Base-by-base conservation (phyloP, 2,113 vertebrate genomes). In the Lepus timidus region DNA sequence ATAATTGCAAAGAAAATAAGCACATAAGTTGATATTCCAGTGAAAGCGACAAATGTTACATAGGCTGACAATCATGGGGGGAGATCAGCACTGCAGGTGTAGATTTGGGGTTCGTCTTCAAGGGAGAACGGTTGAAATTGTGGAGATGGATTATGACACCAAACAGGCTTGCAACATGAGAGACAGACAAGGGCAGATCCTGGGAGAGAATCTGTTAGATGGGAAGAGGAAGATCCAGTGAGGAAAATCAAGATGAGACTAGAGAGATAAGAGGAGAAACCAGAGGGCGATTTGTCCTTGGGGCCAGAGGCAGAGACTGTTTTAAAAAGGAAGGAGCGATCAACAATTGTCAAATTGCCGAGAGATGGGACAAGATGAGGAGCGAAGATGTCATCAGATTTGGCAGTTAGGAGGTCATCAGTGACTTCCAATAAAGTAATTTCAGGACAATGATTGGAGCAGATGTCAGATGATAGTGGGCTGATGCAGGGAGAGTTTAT, bases 401-500 rank as follows among this genome's bases (percentile, higher is more conserved):
- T 88, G 88, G 85, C 93, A 80, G 76, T 76, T 92, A 68, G 76
- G 73, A 78, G 79, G 87, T 91, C 92, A 94, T 71, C 65, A 86
- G 73, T 85, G 82, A 92, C 76, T 96, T 95, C 58, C 88, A 95
- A 82, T 85, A 65, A 94, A 90, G 87, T 80, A 84, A 95, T 85
- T 95, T 90, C 68, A 74, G 78, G 78, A 95, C 85, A 85, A 84
- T 58, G 67, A 95, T 23, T 93, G 73, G 62, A 85, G 55, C 73
- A 96, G 81, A 95, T 95, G 92, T 95, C 90, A 95, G 90, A 58
- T 22, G 27, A 20, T 39, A 68, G 85, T 85, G 68, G 36, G 67
- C 25, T 87, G 90, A 71, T 44, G 81, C 62, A 92, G 88, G 81
- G 62, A 74, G 89, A 86, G 84, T 88, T 93, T 93, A 90, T 90